phyloP scores from a whole-genome alignment of 2,113 vertebrate genomes.

The Alosa alosa region DNA sequence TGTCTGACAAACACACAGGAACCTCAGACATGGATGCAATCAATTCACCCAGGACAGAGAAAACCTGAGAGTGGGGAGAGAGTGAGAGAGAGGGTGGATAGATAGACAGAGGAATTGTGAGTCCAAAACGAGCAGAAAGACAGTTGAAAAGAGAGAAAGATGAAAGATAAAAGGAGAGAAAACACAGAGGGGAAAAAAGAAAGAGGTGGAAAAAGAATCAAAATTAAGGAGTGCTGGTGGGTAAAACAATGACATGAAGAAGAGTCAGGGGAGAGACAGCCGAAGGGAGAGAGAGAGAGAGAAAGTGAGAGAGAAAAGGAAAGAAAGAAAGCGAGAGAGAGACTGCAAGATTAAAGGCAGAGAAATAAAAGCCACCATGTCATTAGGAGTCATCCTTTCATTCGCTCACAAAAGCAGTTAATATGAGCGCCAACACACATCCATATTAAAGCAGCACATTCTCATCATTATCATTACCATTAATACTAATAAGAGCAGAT shows the following conservation, averaged over 20 bases:
- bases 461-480: slow-evolving; percentile 52
- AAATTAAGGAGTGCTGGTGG: slow-evolving; percentile 50
- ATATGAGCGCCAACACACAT: slow-evolving; percentile 41
- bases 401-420: slow-evolving; percentile 45
- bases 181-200: slow-evolving; percentile 6
- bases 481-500: slow-evolving; percentile 54
- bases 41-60: slow-evolving; percentile 56
- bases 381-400: slow-evolving; percentile 45
- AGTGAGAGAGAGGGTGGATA: slow-evolving; percentile 32
- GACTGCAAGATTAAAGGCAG: slow-evolving; percentile 44
- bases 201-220: slow-evolving; percentile 29
- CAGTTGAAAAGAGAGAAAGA: slow-evolving; percentile 38
- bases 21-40: slow-evolving; percentile 56
- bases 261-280: slow-evolving; percentile 35
- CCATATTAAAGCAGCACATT: slow-evolving; percentile 49
- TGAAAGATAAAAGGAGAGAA: slow-evolving; percentile 45
- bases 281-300: slow-evolving; percentile 6
- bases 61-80: background rate
- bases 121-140: slow-evolving; percentile 17
- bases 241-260: slow-evolving; percentile 47
- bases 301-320: slow-evolving; percentile 27
- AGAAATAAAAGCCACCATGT: slow-evolving; percentile 44
- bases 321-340: slow-evolving; percentile 17
- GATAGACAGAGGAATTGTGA: slow-evolving; percentile 24
- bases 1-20: slow-evolving; percentile 53